Evolutionary conservation across 2,888 invertebrate species (phyloP).

Genomic region (Acronicta psi): DNA sequence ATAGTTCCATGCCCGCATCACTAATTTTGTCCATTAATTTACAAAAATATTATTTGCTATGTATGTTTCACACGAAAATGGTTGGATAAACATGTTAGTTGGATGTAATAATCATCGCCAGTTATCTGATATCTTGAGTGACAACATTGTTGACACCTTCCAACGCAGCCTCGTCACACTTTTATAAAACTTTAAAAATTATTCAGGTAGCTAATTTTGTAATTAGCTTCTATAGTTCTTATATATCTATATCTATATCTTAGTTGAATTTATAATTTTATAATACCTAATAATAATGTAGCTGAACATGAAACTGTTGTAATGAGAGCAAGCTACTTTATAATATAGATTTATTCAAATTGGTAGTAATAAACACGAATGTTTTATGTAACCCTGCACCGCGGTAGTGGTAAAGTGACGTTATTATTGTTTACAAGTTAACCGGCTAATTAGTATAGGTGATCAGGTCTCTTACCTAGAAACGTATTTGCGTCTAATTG

Average conservation of each 20-base stretch:
- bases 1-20: too few relatives aligned
- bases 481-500: slow-evolving; percentile 45
- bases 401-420: slow-evolving; percentile 4
- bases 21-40: too few relatives aligned
- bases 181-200: slow-evolving; percentile 7
- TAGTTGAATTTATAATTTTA: slow-evolving; percentile 18
- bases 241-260: too few relatives aligned
- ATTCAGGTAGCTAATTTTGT: slow-evolving; percentile 6
- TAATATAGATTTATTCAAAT: slow-evolving; percentile 50
- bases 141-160: neutral
- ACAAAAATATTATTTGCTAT: too few relatives aligned
- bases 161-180: neutral
- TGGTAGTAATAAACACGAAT: slow-evolving; percentile 42
- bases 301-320: slow-evolving; percentile 10
- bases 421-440: slow-evolving; percentile 47
- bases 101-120: too few relatives aligned
- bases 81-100: too few relatives aligned
- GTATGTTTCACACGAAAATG: too few relatives aligned
- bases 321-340: slow-evolving; percentile 31
- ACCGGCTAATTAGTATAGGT: slow-evolving; percentile 40
- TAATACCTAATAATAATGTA: slow-evolving; percentile 9
- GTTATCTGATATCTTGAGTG: neutral
- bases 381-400: slow-evolving; percentile 32
- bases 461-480: slow-evolving; percentile 35
- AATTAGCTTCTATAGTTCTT: too few relatives aligned